phyloP scores from a whole-genome alignment of 2,113 vertebrate genomes.

The Tamias sibiricus region DNA sequence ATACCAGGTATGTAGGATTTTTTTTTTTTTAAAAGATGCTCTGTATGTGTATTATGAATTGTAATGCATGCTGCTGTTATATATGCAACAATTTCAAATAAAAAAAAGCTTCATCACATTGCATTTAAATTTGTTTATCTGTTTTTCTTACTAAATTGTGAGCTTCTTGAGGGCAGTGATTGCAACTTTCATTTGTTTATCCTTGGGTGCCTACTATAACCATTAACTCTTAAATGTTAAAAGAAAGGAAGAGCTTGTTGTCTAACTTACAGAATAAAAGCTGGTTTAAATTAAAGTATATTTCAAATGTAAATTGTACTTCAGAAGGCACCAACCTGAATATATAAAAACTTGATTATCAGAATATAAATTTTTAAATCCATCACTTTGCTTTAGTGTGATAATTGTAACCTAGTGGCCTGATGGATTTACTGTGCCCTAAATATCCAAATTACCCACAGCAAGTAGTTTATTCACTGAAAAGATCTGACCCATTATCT shows the following conservation, averaged over 20 bases:
- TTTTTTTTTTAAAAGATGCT: no score
- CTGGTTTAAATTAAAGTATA: constrained; percentile 11
- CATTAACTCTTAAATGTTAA: neutral
- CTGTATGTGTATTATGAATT: no score
- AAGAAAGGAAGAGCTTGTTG: neutral
- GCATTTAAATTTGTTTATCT: neutral
- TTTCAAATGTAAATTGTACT: constrained; percentile 23
- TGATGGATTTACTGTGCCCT: neutral
- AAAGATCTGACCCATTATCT: constrained; percentile 20
- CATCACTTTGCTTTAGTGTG: neutral
- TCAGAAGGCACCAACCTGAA: neutral
- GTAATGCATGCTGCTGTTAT: no score
- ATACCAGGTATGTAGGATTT: neutral
- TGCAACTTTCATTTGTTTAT: neutral
- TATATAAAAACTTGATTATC: constrained; percentile 38
- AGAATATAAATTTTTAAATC: neutral
- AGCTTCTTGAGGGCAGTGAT: neutral
- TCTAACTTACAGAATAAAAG: neutral
- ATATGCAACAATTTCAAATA: no score
- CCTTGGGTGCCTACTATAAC: neutral
- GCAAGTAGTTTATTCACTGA: constrained; percentile 28
- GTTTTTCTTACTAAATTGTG: neutral
- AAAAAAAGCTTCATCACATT: neutral
- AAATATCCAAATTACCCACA: neutral
- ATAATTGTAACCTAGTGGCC: neutral